phyloP scores from a whole-genome alignment of 2,888 invertebrate species.

The Diaphora mendica region DNA sequence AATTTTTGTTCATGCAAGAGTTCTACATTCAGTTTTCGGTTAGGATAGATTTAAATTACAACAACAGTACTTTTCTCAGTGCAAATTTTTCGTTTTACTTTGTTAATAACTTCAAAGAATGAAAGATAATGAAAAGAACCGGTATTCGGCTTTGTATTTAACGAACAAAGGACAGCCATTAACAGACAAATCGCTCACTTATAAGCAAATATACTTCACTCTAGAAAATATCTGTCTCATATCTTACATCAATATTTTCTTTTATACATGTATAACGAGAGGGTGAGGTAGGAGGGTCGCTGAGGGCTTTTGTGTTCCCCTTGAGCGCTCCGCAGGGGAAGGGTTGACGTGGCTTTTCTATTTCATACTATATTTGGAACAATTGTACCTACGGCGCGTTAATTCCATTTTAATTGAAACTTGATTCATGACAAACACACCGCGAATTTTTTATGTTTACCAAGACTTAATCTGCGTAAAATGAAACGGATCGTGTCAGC shows the following conservation, averaged over 20 bases:
- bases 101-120: slow-evolving; percentile 1
- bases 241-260: slow-evolving; percentile 76
- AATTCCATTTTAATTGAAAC: slow-evolving; percentile 63
- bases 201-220: slow-evolving; percentile 66
- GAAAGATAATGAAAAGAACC: not conserved
- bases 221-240: slow-evolving; percentile 63
- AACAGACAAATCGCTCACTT: slow-evolving; percentile 56
- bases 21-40: not conserved
- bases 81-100: not conserved
- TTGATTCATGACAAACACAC: slow-evolving; percentile 42
- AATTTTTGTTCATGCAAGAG: not conserved
- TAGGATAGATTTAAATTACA: not conserved
- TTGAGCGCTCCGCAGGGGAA: slow-evolving; percentile 58
- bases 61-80: not conserved
- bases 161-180: slow-evolving; percentile 53
- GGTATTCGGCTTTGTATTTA: slow-evolving; percentile 49
- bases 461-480: slow-evolving; percentile 21
- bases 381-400: slow-evolving; percentile 41
- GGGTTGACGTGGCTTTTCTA: slow-evolving; percentile 68
- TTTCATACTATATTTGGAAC: slow-evolving; percentile 36
- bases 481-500: slow-evolving; percentile 21
- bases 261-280: slow-evolving; percentile 67
- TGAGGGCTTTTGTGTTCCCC: slow-evolving; percentile 66
- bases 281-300: slow-evolving; percentile 63
- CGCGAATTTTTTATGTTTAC: slow-evolving; percentile 17